Conservation (phyloP, 2,888 invertebrate genomes). For the Anagyrus pseudococci region DNA sequence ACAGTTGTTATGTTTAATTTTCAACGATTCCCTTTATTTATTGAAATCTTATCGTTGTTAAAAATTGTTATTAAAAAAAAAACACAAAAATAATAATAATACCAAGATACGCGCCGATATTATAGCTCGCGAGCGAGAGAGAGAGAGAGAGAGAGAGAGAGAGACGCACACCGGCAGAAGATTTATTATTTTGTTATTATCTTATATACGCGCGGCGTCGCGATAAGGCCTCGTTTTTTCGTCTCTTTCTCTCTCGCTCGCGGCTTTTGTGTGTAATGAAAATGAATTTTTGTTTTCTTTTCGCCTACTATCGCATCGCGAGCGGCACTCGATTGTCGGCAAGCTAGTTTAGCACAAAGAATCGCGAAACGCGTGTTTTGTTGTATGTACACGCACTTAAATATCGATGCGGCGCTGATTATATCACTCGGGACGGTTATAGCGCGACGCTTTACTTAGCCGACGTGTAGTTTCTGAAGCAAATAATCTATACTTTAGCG, state of each 20-base stretch:
- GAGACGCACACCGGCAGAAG: constrained; percentile 16
- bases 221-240: constrained; percentile 8
- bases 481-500: constrained; percentile 48
- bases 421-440: constrained; percentile 37
- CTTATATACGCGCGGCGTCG: background rate
- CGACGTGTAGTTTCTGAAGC: constrained; percentile 46
- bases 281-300: constrained; percentile 21
- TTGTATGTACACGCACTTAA: background rate
- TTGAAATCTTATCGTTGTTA: no score
- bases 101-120: background rate
- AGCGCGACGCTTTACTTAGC: constrained; percentile 53
- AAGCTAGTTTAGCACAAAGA: constrained; percentile 16
- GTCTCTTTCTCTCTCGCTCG: constrained; percentile 14
- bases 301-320: background rate
- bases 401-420: constrained; percentile 13
- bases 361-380: background rate
- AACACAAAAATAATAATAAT: background rate
- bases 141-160: no score
- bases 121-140: constrained; percentile 2
- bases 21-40: no score
- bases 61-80: no score
- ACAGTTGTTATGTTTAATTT: no score
- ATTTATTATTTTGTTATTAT: constrained; percentile 37
- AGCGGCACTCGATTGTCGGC: constrained; percentile 8
- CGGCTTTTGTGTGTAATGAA: constrained; percentile 17